Evolutionary conservation across 2,113 vertebrate genomes (phyloP).

Genomic region (Paradoxurus hermaphroditus): DNA sequence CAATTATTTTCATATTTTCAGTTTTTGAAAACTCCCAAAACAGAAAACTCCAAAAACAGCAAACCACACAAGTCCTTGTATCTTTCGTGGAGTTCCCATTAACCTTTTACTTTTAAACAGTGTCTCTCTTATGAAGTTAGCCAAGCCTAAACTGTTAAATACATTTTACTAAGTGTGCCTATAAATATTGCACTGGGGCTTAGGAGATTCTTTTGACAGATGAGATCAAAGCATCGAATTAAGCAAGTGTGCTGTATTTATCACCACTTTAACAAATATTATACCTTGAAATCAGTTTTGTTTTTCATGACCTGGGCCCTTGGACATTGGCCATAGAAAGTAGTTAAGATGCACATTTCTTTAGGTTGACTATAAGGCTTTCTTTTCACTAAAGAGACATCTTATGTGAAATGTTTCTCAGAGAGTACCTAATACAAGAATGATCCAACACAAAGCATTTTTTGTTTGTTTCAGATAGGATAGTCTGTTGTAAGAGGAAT

Average conservation of each 20-base stretch:
- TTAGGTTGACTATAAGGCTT: background rate
- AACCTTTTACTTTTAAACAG: background rate
- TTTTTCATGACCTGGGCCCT: background rate
- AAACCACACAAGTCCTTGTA: background rate
- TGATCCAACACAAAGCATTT: background rate
- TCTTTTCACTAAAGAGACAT: background rate
- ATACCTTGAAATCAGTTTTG: background rate
- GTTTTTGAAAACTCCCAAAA: background rate
- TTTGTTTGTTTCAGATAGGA: background rate
- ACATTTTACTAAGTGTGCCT: background rate
- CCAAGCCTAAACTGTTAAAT: background rate
- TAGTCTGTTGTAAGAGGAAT: background rate
- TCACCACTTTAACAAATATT: background rate
- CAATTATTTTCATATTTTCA: slow-evolving; percentile 31
- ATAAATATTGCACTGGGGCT: background rate
- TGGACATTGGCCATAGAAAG: background rate
- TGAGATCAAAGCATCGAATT: background rate
- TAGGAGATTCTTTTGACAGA: background rate
- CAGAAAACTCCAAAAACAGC: no score
- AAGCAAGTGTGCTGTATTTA: background rate
- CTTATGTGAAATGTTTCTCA: background rate
- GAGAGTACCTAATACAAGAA: background rate
- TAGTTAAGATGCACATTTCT: background rate
- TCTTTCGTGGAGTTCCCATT: background rate
- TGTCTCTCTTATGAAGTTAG: background rate